These are phyloP conservation scores for Anoplolepis gracilipes DNA, from an alignment of 1,140 invertebrate genomes.

Conservation along the genomic window DNA sequence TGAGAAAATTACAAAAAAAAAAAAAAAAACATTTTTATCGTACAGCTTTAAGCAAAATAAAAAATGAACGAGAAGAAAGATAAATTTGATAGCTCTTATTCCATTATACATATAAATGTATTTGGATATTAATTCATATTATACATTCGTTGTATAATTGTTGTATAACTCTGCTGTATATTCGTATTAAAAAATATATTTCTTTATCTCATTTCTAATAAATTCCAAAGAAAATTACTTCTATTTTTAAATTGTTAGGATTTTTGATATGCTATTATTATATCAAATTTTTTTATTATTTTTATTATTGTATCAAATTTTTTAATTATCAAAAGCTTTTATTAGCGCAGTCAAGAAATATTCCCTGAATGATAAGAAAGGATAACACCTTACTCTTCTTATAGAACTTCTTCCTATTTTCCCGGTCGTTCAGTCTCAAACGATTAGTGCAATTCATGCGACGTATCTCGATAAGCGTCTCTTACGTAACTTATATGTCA, in stretches of 20 bases:
- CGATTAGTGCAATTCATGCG: slow-evolving; percentile 9
- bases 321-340: neutral
- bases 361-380: slow-evolving; percentile 39
- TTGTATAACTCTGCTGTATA: neutral
- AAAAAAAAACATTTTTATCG: neutral
- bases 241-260: neutral
- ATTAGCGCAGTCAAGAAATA: slow-evolving; percentile 58
- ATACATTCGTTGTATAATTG: neutral
- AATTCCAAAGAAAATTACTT: neutral
- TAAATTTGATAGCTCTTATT: neutral
- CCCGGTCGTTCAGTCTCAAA: neutral
- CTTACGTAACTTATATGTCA: slow-evolving; percentile 57
- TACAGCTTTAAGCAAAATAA: neutral
- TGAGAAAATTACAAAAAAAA: neutral
- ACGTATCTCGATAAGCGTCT: neutral
- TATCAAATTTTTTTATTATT: neutral
- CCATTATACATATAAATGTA: neutral
- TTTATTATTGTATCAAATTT: no score
- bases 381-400: slow-evolving; percentile 27
- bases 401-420: slow-evolving; percentile 56
- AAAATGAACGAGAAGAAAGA: neutral
- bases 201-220: neutral
- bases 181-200: neutral
- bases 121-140: slow-evolving; percentile 1
- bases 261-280: neutral